Conservation (phyloP, 2,113 vertebrate genomes). For the Xyliphius kryptos region DNA sequence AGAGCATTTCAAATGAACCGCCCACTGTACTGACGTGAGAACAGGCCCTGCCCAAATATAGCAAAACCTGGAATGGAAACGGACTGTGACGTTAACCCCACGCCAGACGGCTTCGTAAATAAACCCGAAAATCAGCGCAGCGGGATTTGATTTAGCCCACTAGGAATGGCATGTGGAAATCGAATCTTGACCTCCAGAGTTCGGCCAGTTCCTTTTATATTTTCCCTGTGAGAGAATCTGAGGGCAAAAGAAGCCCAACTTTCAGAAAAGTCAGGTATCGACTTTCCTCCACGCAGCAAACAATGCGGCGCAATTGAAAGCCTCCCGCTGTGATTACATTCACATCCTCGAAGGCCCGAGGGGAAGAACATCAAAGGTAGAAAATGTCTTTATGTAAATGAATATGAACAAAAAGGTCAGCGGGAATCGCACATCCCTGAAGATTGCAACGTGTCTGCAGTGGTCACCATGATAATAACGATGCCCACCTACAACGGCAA, state of each 20-base stretch:
- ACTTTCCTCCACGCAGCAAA: conserved; percentile 31
- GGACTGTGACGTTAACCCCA: not conserved
- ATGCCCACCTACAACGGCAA: too few relatives aligned
- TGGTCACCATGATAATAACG: conserved; percentile 9
- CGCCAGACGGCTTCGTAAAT: conserved; percentile 2
- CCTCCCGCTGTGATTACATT: conserved; percentile 1
- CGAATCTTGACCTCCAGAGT: conserved; percentile 24
- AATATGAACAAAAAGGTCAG: conserved; percentile 37
- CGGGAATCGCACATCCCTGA: conserved; percentile 15
- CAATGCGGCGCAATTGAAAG: conserved; percentile 38
- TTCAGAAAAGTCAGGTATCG: conserved; percentile 48
- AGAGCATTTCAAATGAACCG: conserved; percentile 24
- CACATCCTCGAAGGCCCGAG: conserved; percentile 25
- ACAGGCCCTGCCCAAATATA: conserved; percentile 1
- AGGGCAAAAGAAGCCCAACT: conserved; percentile 26
- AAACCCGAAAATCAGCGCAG: conserved; percentile 1
- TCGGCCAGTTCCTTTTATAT: conserved; percentile 19
- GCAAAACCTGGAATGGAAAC: not conserved
- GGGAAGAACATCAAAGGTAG: conserved; percentile 33
- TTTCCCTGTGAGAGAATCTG: conserved; percentile 15
- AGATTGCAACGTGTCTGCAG: conserved; percentile 23
- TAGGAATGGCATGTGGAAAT: conserved; percentile 26
- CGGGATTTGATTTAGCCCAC: conserved; percentile 25
- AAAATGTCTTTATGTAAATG: conserved; percentile 38
- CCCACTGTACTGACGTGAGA: not conserved